Conservation (phyloP, 2,113 vertebrate genomes). For the Calidris pygmaea region DNA sequence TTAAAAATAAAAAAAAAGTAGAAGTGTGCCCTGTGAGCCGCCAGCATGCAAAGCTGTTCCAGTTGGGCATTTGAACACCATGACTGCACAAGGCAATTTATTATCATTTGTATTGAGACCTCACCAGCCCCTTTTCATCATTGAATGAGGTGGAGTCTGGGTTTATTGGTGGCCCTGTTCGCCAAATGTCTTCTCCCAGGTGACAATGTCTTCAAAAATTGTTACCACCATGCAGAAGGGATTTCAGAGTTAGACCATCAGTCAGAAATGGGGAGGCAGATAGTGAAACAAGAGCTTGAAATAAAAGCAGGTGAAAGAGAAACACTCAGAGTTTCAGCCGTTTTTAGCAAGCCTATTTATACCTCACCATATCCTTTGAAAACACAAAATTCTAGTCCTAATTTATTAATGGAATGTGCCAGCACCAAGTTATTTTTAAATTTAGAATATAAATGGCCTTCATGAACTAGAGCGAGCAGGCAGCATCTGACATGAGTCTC, state of each 20-base stretch:
- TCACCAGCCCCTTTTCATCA: neutral
- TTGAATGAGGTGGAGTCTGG: neutral
- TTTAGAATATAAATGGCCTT: constrained; percentile 76
- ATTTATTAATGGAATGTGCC: constrained; percentile 75
- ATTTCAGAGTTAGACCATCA: neutral
- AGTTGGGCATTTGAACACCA: neutral
- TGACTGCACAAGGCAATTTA: neutral
- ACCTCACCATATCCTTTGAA: constrained; percentile 57
- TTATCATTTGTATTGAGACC: neutral
- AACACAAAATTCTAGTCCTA: constrained; percentile 66
- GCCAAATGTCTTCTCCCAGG: neutral
- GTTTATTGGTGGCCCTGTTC: neutral
- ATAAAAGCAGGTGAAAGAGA: constrained; percentile 60
- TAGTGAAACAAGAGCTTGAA: neutral
- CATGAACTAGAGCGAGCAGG: constrained; percentile 73
- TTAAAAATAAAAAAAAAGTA: neutral
- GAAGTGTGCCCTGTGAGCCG: neutral
- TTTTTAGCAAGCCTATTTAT: constrained; percentile 64
- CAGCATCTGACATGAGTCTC: constrained; percentile 73
- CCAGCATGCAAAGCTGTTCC: neutral
- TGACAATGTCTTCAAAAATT: neutral
- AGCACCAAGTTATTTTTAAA: constrained; percentile 74
- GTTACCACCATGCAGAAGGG: neutral
- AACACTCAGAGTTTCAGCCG: constrained; percentile 40
- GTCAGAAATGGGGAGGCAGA: neutral